A percentile compares a stretch with the other conserved stretches of the same genome.
Conservation (phyloP, 2,797 vertebrate genomes). For the Calcarius lapponicus region DNA sequence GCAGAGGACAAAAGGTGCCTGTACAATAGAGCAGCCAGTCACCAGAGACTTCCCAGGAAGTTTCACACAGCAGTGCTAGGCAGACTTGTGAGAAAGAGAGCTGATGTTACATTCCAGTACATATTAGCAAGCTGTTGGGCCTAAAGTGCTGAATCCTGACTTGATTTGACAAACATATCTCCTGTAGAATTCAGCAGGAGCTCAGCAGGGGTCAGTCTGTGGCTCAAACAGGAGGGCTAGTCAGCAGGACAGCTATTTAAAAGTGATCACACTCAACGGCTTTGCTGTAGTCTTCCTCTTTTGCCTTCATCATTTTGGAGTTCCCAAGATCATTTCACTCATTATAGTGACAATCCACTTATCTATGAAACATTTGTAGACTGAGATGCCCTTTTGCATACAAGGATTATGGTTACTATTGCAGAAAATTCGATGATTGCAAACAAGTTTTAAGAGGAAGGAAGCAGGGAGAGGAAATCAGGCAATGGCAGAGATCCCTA, state of each 20-base stretch:
- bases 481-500: background rate
- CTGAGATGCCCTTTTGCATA: background rate
- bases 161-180: background rate
- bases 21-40: background rate
- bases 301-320: background rate
- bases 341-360: background rate
- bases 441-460: background rate
- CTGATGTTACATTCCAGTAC: background rate
- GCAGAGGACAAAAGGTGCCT: conserved; percentile 20
- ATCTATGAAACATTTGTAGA: background rate
- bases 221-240: background rate
- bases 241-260: background rate
- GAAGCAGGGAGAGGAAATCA: background rate
- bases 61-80: background rate
- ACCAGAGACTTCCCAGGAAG: background rate
- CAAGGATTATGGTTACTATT: background rate
- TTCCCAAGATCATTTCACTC: background rate
- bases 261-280: background rate
- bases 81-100: background rate
- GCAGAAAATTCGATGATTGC: background rate
- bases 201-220: background rate
- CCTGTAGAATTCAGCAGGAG: background rate
- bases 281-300: background rate
- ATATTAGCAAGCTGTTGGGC: background rate
- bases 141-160: background rate